Base-by-base conservation (phyloP, 2,888 invertebrate genomes). In the Aquatica leii region DNA sequence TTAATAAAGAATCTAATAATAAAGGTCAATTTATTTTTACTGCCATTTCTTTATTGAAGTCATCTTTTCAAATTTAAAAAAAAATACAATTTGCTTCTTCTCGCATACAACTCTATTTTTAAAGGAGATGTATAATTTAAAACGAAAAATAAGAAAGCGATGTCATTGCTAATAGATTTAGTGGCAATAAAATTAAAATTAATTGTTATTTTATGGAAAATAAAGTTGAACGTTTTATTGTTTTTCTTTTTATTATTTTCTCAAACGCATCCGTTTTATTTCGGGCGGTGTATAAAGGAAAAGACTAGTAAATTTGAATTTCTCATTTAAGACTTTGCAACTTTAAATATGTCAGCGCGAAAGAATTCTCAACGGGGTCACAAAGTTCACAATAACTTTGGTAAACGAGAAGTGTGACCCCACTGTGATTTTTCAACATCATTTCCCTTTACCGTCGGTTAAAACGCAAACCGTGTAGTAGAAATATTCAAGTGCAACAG, bases 401-500 rank as follows among this genome's bases (percentile, higher is more conserved):
- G 68, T 73, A 73, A 73, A 73, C 68, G 71, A 66, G 70, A 71
- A 72, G 72, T 73, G 70, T 73, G 70, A 71, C 72, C 72, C 69
- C 69, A 46, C 62, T 57, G 75, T 70, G 73, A 76, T 76, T 74
- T 76, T 76, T 76, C 74, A 74, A 71, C 73, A 73, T 73, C 74
- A 76, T 74, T 74, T 74, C 71, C 68, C 72, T 70, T 68, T 68
- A 71, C 65, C 65, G 65, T 71, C 66, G 73, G 69, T 72, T 76
- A 74, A 76, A 73, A 76, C 73, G 75, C 73, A 76, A 76, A 76
- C 73, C 76, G 66, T 76, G 76, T 76, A 71, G 72, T 66, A 69
- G 71, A 73, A 75, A 74, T 74, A 74, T 72, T 73, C 71, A 71
- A 74, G 73, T 72, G 71, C 66, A 69, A 65, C 62, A 69, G 69